phyloP scores from a whole-genome alignment of 2,888 invertebrate species.

The Euzophera pinguis region DNA sequence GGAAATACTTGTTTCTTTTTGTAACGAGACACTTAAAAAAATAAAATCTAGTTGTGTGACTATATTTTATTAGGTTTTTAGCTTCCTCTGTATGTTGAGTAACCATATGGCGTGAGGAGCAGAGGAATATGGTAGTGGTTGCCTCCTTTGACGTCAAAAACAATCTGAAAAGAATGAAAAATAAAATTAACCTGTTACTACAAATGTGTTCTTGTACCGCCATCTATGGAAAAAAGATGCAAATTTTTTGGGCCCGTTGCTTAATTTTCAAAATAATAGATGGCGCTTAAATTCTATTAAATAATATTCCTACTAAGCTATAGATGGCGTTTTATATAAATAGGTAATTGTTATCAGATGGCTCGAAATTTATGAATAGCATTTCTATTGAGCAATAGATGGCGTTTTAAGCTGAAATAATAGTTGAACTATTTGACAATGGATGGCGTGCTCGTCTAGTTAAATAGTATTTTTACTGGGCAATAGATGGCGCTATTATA shows the following conservation, averaged over 20 bases:
- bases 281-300: background rate
- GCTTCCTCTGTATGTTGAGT: constrained; percentile 87
- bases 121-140: constrained; percentile 88
- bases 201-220: background rate
- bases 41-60: background rate
- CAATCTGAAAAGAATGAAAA: constrained; percentile 75
- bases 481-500: background rate
- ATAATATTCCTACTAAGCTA: background rate
- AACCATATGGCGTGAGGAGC: constrained; percentile 87
- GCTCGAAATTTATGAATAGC: too few species aligned
- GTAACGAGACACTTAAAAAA: too few species aligned
- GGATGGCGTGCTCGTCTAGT: too few species aligned
- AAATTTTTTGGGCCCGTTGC: too few species aligned
- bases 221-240: too few species aligned
- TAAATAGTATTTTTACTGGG: too few species aligned
- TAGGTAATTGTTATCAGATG: too few species aligned
- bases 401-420: too few species aligned
- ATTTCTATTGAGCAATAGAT: too few species aligned
- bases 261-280: too few species aligned
- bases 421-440: too few species aligned
- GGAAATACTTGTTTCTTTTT: too few species aligned
- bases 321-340: background rate
- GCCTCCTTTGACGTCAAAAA: constrained; percentile 82
- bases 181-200: background rate
- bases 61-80: constrained; percentile 36